Percentiles rank a stretch among this genome's conserved stretches.
Conservation (phyloP, 2,113 vertebrate species). For the Callospermophilus lateralis region DNA sequence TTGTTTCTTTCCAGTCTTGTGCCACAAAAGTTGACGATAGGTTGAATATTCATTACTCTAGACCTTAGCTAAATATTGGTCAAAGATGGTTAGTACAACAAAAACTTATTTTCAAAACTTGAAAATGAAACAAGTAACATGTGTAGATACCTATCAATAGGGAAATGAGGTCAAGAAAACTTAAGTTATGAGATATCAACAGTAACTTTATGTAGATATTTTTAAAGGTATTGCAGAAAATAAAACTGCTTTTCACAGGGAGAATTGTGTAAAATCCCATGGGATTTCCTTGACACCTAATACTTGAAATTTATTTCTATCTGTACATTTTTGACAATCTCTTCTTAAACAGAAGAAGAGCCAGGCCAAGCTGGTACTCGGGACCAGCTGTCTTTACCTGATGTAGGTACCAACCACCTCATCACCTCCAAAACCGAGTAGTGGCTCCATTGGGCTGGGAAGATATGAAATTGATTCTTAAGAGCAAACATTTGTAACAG, state of each 20-base stretch:
- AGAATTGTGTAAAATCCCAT: not conserved
- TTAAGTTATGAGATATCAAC: not conserved
- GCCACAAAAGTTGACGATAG: not conserved
- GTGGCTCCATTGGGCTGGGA: too few relatives aligned
- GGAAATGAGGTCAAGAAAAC: not conserved
- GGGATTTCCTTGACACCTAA: not conserved
- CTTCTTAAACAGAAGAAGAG: not conserved
- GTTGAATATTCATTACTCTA: not conserved
- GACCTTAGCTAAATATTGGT: not conserved
- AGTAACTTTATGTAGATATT: not conserved
- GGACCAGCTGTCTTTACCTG: not conserved
- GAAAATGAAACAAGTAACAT: not conserved
- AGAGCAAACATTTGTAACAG: not conserved
- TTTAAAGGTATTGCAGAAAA: not conserved
- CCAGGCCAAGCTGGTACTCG: fast-evolving
- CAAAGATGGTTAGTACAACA: not conserved
- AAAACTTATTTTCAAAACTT: not conserved
- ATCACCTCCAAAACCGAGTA: fast-evolving
- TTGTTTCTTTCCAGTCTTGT: not conserved
- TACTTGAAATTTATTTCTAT: not conserved
- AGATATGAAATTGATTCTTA: not conserved
- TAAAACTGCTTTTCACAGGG: not conserved
- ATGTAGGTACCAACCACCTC: fast-evolving
- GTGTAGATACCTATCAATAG: not conserved
- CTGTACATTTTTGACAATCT: not conserved